These are phyloP conservation scores for Philaenus spumarius DNA, from an alignment of 1,140 invertebrate species.

Conservation along the genomic window DNA sequence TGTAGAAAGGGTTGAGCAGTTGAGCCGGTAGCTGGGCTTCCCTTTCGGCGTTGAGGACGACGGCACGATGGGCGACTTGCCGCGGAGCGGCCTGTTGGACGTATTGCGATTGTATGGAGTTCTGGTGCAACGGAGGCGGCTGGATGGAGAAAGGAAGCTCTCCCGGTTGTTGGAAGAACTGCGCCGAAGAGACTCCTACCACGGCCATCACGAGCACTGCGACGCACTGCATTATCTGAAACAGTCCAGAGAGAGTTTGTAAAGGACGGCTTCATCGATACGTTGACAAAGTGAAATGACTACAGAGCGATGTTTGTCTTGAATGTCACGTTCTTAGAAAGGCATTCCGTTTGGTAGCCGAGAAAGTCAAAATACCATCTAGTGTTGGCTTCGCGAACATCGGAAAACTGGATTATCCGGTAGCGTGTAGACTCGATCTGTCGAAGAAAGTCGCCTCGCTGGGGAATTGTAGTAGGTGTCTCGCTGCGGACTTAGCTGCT, in stretches of 20 bases:
- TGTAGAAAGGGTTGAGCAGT: conserved; percentile 64
- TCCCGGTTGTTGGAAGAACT: conserved; percentile 14
- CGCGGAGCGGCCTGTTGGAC: not conserved
- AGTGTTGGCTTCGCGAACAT: too few species aligned
- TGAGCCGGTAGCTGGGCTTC: conserved; percentile 53
- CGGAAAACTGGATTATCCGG: too few species aligned
- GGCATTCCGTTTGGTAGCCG: not conserved
- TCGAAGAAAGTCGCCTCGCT: too few species aligned
- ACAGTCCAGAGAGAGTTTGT: not conserved
- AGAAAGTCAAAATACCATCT: not conserved
- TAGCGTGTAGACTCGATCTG: too few species aligned
- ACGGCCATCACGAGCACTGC: not conserved
- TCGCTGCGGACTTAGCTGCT: too few species aligned
- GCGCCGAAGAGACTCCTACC: conserved; percentile 1
- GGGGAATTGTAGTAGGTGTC: too few species aligned
- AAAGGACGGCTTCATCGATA: too few species aligned
- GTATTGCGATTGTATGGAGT: not conserved
- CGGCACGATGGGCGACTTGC: conserved; percentile 47
- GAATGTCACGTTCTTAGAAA: too few species aligned
- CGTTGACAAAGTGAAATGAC: too few species aligned
- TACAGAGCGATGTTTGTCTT: too few species aligned
- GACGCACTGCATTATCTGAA: conserved; percentile 2
- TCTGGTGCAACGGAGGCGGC: conserved; percentile 11
- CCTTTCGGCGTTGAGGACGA: conserved; percentile 48
- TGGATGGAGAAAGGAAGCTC: conserved; percentile 12